Conservation (phyloP, 2,113 vertebrate species). For the Opisthocomus hoazin region DNA sequence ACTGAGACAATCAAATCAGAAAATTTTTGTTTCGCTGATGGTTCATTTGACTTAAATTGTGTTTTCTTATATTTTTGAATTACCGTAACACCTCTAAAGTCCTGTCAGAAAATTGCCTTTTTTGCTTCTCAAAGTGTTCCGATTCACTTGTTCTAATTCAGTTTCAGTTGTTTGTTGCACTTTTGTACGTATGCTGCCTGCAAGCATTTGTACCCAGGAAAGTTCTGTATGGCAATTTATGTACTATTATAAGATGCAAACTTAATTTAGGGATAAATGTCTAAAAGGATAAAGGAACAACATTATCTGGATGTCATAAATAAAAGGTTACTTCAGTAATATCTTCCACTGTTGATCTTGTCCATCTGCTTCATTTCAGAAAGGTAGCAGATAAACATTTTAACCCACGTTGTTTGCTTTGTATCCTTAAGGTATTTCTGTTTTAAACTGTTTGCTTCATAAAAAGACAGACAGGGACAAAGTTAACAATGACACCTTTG, state of each 20-base stretch:
- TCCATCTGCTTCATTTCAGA: slow-evolving; percentile 2
- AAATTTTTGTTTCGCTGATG: background rate
- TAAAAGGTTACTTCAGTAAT: slow-evolving; percentile 5
- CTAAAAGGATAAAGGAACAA: slow-evolving; percentile 25
- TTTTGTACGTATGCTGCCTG: background rate
- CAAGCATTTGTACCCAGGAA: background rate
- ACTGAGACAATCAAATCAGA: background rate
- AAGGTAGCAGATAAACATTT: background rate
- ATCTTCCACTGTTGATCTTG: background rate
- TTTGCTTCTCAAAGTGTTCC: background rate
- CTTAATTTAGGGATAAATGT: slow-evolving; percentile 10
- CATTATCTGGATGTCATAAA: slow-evolving; percentile 3
- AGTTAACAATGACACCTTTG: background rate
- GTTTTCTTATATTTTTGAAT: background rate
- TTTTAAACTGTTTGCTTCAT: background rate
- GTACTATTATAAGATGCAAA: background rate
- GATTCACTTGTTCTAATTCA: background rate
- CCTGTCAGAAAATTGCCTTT: background rate
- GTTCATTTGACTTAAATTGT: background rate
- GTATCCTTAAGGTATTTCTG: background rate
- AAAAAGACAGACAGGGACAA: background rate
- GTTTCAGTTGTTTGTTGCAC: background rate
- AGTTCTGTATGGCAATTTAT: background rate
- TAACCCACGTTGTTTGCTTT: background rate
- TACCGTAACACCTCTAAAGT: background rate